Percentiles rank a stretch among this genome's conserved stretches.
phyloP scores from a whole-genome alignment of 2,797 vertebrate genomes.

The Dicrostonyx torquatus region DNA sequence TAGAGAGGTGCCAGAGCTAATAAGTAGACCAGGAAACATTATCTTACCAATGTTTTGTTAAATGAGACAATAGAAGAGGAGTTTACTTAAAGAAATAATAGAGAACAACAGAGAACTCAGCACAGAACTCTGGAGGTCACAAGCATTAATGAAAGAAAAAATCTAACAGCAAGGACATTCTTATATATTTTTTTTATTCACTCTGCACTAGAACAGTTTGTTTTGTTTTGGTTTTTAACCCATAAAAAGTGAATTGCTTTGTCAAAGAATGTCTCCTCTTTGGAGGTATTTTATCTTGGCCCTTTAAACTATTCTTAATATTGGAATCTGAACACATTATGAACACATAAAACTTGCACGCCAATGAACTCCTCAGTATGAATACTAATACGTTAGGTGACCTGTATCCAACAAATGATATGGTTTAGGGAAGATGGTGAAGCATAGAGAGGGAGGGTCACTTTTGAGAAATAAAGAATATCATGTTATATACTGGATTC shows the following conservation, averaged over 20 bases:
- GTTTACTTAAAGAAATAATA: not conserved
- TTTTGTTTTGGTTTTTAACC: not conserved
- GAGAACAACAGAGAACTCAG: not conserved
- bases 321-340: not conserved
- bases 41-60: not conserved
- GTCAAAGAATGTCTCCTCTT: not conserved
- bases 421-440: not conserved
- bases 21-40: not conserved
- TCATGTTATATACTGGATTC: not conserved
- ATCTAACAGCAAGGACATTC: not conserved
- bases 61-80: not conserved
- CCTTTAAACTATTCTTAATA: conserved; percentile 38
- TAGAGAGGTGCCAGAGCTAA: not conserved
- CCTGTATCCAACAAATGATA: not conserved
- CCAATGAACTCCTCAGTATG: not conserved
- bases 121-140: not conserved
- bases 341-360: not conserved
- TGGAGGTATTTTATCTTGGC: not conserved
- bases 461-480: not conserved
- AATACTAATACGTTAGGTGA: not conserved
- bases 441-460: not conserved
- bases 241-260: not conserved
- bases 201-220: not conserved
- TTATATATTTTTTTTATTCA: too few relatives aligned
- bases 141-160: not conserved